Evolutionary conservation across 2,797 vertebrate genomes (phyloP).

Genomic region (Tokudaia tokunoshimensis): DNA sequence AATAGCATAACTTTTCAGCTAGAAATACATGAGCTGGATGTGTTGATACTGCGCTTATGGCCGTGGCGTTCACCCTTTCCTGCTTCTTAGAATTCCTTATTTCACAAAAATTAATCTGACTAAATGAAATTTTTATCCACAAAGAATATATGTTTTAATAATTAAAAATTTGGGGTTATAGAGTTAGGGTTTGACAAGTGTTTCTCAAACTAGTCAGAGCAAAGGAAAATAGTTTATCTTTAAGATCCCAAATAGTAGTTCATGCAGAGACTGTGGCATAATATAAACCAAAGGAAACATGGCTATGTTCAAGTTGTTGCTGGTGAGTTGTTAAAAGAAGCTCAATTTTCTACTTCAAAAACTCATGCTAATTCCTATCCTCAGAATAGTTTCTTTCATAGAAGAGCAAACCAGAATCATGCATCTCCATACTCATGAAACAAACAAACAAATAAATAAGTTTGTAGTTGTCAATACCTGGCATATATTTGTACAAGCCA

Average conservation of each 20-base stretch:
- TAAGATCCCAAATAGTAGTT: background rate
- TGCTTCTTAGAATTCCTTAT: background rate
- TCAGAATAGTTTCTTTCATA: background rate
- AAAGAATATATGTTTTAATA: background rate
- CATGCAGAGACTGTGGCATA: background rate
- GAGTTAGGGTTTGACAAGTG: background rate
- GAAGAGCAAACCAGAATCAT: background rate
- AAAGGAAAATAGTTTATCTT: background rate
- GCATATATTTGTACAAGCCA: background rate
- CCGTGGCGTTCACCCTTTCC: background rate
- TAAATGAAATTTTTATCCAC: background rate
- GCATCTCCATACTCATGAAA: background rate
- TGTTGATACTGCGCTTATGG: background rate
- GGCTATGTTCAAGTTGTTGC: background rate
- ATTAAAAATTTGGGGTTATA: background rate
- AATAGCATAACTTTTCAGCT: background rate
- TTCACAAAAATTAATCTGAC: background rate
- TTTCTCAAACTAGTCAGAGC: background rate
- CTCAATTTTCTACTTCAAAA: slow-evolving; percentile 32
- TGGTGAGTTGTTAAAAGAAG: background rate
- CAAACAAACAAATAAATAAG: background rate
- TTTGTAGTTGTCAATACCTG: background rate
- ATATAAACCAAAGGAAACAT: background rate
- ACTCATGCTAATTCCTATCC: background rate
- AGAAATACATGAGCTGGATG: background rate